Evolutionary conservation across 2,888 invertebrate genomes (phyloP), one percentile per base, ranked within the genome.

Genomic region (Xiphydria camelus): DNA sequence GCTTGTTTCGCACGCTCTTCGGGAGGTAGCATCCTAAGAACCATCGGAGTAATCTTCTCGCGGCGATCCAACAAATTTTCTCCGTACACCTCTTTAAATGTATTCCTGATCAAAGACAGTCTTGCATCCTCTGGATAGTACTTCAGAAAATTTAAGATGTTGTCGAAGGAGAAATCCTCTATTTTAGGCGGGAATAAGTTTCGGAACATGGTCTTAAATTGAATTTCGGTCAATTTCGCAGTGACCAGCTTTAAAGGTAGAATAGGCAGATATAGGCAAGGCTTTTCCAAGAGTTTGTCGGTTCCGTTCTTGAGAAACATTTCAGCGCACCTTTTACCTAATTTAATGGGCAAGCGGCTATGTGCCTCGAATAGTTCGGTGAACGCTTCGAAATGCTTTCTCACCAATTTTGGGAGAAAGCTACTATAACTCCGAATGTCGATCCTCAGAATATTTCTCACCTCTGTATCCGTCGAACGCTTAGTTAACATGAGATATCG

Each of bases 231-330:
- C 0, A 59, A 31, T 12, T 45, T 52, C 0, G 37, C 37, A 0
- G 48, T 53, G 4, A 71, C 59, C 2, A 49, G 23, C 15, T 63
- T 59, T 2, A 64, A n/a, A 0, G 61, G 51, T 5, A 72, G 26
- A 0, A 71, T 22, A 0, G 35, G 5, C 0, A 62, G 49, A 18
- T 54, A 68, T 1, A 52, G 19, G 0, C 9, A 15, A 0, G 73
- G 68, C 0, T 60, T 58, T 4, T 50, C 21, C 1, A 60, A 47
- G 1, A 73, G 26, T 6, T 49, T 34, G 0, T 61, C 31, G 1
- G 41, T 49, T 9, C 57, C 64, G 33, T 58, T 57, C 12, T 64
- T 68, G 19, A 73, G 18, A 23, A 73, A 67, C 20, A 45, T 46
- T 4, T 43, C 51, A 0, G 61, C 42, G 1, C 50, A 48, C 33